phyloP scores from a whole-genome alignment of 2,888 invertebrate genomes.

The Hemaris fuciformis region DNA sequence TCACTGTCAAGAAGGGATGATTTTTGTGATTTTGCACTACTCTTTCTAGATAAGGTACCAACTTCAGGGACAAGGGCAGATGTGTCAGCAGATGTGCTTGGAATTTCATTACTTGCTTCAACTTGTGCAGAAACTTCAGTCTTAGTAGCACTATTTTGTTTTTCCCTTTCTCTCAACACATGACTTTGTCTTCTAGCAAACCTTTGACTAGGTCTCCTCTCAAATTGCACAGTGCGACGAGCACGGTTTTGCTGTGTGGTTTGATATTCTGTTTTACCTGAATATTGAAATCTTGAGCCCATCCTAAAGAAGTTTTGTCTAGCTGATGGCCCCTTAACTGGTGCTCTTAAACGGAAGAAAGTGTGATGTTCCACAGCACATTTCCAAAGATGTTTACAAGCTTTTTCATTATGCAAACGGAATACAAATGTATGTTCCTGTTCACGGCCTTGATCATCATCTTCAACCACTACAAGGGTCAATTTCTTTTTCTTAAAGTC shows the following conservation, averaged over 20 bases:
- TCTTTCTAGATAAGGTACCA: slow-evolving; percentile 72
- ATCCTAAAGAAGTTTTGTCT: slow-evolving; percentile 98
- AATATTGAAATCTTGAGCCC: slow-evolving; percentile 97
- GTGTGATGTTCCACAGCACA: slow-evolving; percentile 99
- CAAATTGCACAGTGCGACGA: slow-evolving; percentile 96
- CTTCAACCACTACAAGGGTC: slow-evolving; percentile 98
- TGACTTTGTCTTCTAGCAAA: slow-evolving; percentile 96
- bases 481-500: slow-evolving; percentile 99
- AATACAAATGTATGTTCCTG: slow-evolving; percentile 99
- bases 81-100: slow-evolving; percentile 57
- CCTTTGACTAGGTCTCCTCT: slow-evolving; percentile 97
- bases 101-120: slow-evolving; percentile 49
- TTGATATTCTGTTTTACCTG: slow-evolving; percentile 99
- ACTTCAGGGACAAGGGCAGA: slow-evolving; percentile 31
- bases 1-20: slow-evolving; percentile 67
- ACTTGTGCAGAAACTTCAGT: slow-evolving; percentile 49
- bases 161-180: slow-evolving; percentile 89
- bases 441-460: slow-evolving; percentile 97
- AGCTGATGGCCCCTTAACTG: slow-evolving; percentile 92
- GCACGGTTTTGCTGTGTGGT: slow-evolving; percentile 95
- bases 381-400: slow-evolving; percentile 99
- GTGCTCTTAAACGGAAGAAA: slow-evolving; percentile 96
- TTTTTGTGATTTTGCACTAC: slow-evolving; percentile 81
- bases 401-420: slow-evolving; percentile 96
- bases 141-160: slow-evolving; percentile 69